Evolutionary conservation across 1,140 invertebrate species (phyloP).

Genomic region (Drosophila triauraria): DNA sequence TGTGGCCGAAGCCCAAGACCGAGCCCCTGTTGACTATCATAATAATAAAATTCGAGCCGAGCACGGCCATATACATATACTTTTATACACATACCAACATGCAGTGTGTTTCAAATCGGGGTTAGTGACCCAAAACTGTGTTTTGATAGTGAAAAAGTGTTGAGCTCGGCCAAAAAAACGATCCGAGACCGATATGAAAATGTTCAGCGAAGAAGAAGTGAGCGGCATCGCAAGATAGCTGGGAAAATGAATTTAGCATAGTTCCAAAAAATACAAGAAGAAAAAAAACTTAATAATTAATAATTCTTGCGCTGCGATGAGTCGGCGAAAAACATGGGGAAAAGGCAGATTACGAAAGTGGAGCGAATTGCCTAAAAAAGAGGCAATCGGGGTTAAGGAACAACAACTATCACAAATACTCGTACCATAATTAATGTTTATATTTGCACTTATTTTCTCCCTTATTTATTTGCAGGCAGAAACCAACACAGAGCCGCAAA

Average conservation of each 20-base stretch:
- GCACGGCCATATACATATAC: slow-evolving; percentile 27
- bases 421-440: slow-evolving; percentile 48
- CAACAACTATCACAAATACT: slow-evolving; percentile 4
- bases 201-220: slow-evolving; percentile 13
- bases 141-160: slow-evolving; percentile 65
- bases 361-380: slow-evolving; percentile 28
- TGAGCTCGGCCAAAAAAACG: slow-evolving; percentile 49
- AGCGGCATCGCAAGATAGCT: slow-evolving; percentile 18
- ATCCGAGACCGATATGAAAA: slow-evolving; percentile 50
- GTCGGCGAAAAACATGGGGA: slow-evolving; percentile 48
- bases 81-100: not conserved
- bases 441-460: slow-evolving; percentile 35
- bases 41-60: slow-evolving; percentile 62
- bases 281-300: slow-evolving; percentile 33
- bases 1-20: slow-evolving; percentile 46
- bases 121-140: slow-evolving; percentile 64
- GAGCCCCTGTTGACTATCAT: slow-evolving; percentile 54
- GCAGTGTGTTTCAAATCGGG: slow-evolving; percentile 45
- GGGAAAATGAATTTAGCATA: slow-evolving; percentile 52
- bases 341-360: slow-evolving; percentile 28
- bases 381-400: slow-evolving; percentile 23
- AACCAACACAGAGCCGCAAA: slow-evolving; percentile 22
- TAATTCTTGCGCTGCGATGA: slow-evolving; percentile 49
- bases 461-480: slow-evolving; percentile 42
- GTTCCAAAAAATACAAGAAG: slow-evolving; percentile 14